Base-by-base conservation (phyloP, 2,888 invertebrate species). In the Clitarchus hookeri region DNA sequence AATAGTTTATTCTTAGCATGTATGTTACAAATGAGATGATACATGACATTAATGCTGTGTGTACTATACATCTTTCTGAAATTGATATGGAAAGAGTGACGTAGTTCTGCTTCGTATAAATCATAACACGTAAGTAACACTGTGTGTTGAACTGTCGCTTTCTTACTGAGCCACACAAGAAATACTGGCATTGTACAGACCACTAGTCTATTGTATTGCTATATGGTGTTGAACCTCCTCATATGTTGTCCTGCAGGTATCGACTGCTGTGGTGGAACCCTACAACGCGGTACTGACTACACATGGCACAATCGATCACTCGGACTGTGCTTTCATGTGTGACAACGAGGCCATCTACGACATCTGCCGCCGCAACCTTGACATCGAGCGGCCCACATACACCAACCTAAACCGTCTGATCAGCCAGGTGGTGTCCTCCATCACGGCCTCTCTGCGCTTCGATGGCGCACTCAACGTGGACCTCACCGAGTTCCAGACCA, bases 261-360 rank as follows among this genome's bases (percentile, higher is more conserved):
- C 90, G 26, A 90, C 90, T 80, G 89, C 90, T 83, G 89, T 90
- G 16, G 94, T 94, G 54, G 94, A 94, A 89, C 94, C 94, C 0
- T 94, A 94, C 92, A 94, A 94, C 90, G 93, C 93, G 80, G 93
- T 94, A 86, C 89, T 94, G 88, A 94, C 93, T 86, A 94, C 94
- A 36, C 94, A 94, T 90, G 94, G 94, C n/a, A 94, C 94, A 16
- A 89, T 92, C 23, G 94, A 95, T 89, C 94, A 94, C 89, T 94
- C 93, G 0, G 94, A 94, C 89, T 94, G 94, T 89, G 93, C 94
- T 54, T 95, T 95, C 89, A 93, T 94, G 93, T 93, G 92, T 25
- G 92, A 92, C 88, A 92, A 92, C 89, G 92, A 92, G 88, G 92
- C 92, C 25, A 92, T 92, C 86, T 93, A 94, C 91, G 90, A 95